Conservation (phyloP, 2,113 vertebrate genomes). For the Fregetta grallaria region DNA sequence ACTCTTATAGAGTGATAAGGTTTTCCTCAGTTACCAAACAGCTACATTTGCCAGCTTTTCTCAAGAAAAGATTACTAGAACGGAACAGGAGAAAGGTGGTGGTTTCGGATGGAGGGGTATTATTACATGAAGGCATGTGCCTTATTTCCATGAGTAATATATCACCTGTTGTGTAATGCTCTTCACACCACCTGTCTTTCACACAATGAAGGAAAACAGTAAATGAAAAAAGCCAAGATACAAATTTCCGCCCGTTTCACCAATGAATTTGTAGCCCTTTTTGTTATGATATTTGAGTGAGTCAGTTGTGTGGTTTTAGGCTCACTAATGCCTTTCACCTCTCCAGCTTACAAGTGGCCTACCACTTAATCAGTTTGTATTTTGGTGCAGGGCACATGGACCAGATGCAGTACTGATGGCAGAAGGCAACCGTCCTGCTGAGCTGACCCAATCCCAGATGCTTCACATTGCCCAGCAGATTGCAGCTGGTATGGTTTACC, state of each 20-base stretch:
- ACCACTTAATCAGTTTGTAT: neutral
- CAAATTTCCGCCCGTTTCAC: neutral
- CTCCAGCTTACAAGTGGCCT: neutral
- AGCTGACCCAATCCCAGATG: conserved; percentile 97
- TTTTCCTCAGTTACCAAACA: neutral
- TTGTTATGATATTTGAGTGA: neutral
- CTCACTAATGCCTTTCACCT: neutral
- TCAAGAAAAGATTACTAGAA: neutral
- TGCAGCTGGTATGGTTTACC: conserved; percentile 96
- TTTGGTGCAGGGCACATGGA: conserved; percentile 86
- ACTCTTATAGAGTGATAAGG: neutral
- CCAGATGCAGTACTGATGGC: conserved; percentile 95
- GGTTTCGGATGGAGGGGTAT: neutral
- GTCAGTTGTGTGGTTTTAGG: neutral
- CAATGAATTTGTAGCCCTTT: neutral
- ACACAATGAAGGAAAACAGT: neutral
- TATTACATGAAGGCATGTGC: neutral
- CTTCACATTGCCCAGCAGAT: conserved; percentile 97
- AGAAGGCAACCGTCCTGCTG: conserved; percentile 86
- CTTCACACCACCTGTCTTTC: neutral
- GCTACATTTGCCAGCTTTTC: neutral
- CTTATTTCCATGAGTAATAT: neutral
- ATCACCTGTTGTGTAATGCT: neutral
- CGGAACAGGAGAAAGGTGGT: neutral
- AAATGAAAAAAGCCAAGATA: neutral